Conservation (phyloP, 2,888 invertebrate species). For the Drosophila falleni region DNA sequence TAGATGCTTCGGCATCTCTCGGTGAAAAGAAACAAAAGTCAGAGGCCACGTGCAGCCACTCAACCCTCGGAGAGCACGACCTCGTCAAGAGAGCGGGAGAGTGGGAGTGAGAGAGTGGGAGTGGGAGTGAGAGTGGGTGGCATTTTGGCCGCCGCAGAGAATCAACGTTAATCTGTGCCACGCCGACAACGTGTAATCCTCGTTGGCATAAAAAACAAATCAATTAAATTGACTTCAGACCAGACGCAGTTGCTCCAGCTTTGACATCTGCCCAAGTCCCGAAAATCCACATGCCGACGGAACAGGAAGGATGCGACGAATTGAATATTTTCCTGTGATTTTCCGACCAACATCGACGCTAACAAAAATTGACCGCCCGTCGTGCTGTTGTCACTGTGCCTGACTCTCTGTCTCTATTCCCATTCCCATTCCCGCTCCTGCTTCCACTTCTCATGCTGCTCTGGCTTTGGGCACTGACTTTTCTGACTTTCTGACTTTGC, state of each 20-base stretch:
- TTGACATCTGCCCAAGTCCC: conserved; percentile 50
- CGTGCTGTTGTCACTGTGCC: conserved; percentile 67
- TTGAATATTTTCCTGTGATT: conserved; percentile 80
- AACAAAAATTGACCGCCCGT: conserved; percentile 63
- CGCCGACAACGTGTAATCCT: conserved; percentile 80
- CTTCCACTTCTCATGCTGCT: neutral
- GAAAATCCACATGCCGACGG: conserved; percentile 22
- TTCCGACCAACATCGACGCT: neutral
- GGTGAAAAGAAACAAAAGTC: conserved; percentile 28
- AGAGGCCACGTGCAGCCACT: conserved; percentile 78
- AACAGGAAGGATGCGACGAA: conserved; percentile 84
- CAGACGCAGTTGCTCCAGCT: conserved; percentile 34
- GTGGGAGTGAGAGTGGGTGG: conserved; percentile 10
- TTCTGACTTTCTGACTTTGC: conserved; percentile 61
- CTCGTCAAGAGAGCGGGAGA: neutral
- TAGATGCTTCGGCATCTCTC: conserved; percentile 29
- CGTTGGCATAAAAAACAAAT: conserved; percentile 85
- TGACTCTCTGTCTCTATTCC: neutral
- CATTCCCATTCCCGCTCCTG: neutral
- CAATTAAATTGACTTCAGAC: conserved; percentile 80
- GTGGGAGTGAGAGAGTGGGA: neutral
- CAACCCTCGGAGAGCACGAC: conserved; percentile 43
- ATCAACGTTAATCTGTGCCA: conserved; percentile 78
- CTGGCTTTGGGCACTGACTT: conserved; percentile 52
- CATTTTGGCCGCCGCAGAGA: conserved; percentile 48